phyloP scores from a whole-genome alignment of 1,140 invertebrate genomes.

The Heterodera schachtii region DNA sequence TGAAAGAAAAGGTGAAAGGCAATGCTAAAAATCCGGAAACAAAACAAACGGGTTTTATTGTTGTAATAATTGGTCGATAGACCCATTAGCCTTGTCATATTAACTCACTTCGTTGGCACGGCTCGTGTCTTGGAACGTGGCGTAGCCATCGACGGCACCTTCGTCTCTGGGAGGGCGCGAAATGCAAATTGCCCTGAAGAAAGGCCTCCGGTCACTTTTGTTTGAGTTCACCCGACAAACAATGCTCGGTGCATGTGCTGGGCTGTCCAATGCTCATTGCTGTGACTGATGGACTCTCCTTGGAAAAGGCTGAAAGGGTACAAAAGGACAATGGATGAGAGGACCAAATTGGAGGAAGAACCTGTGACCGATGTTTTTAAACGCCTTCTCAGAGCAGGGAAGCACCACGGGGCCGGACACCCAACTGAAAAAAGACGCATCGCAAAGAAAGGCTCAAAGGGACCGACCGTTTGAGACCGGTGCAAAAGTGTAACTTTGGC shows the following conservation, averaged over 20 bases:
- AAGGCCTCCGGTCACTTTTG: no score
- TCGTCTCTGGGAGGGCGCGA: slow-evolving; percentile 5
- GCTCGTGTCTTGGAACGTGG: slow-evolving; percentile 13
- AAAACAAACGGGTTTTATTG: no score
- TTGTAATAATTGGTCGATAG: no score
- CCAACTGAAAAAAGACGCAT: slow-evolving; percentile 25
- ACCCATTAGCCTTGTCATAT: neutral
- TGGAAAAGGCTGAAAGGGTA: slow-evolving; percentile 13
- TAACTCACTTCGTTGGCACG: slow-evolving; percentile 25
- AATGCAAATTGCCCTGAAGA: neutral
- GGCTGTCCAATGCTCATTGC: neutral
- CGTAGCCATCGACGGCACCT: neutral
- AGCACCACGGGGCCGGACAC: slow-evolving; percentile 36
- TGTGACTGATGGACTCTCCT: slow-evolving; percentile 5
- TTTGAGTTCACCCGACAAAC: neutral
- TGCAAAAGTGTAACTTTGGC: slow-evolving; percentile 31
- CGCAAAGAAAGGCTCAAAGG: neutral
- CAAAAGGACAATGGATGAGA: no score
- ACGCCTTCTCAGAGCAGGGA: slow-evolving; percentile 35
- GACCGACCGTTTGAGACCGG: slow-evolving; percentile 30
- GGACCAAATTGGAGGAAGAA: neutral
- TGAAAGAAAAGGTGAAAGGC: slow-evolving; percentile 4
- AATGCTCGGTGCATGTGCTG: slow-evolving; percentile 15
- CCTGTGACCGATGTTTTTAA: slow-evolving; percentile 26
- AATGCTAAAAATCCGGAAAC: neutral